These are phyloP conservation scores for Trypoxylon attenuatum DNA, from an alignment of 2,888 invertebrate genomes.

Conservation along the genomic window DNA sequence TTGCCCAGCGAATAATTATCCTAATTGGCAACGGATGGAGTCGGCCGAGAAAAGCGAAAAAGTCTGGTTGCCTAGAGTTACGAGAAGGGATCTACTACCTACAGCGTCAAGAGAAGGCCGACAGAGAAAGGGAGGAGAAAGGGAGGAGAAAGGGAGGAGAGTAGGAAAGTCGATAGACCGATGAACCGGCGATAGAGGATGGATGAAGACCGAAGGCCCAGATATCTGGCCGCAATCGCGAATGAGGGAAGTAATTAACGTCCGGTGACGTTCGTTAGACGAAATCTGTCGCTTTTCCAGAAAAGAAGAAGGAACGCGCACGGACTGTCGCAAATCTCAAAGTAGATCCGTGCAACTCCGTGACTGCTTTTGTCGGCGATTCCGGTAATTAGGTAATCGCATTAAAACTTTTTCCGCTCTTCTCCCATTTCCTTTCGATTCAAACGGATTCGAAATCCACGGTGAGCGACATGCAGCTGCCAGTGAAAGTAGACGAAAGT, in stretches of 20 bases:
- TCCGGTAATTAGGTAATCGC: constrained; percentile 62
- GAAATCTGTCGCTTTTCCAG: constrained; percentile 49
- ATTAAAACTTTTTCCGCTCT: constrained; percentile 33
- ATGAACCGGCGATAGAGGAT: neutral
- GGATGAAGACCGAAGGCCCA: neutral
- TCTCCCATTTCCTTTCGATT: neutral
- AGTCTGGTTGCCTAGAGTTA: neutral
- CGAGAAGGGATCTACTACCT: neutral
- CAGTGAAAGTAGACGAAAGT: neutral
- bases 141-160: neutral
- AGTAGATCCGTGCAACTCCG: neutral
- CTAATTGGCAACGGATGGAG: constrained; percentile 33
- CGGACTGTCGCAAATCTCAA: neutral
- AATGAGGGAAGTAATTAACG: constrained; percentile 59
- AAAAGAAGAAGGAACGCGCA: constrained; percentile 4
- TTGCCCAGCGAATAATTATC: constrained; percentile 29
- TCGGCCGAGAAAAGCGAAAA: constrained; percentile 10
- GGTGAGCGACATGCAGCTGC: constrained; percentile 3
- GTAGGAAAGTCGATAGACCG: neutral
- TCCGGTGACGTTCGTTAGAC: constrained; percentile 58
- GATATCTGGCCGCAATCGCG: constrained; percentile 16
- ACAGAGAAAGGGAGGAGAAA: neutral
- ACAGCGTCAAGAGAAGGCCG: neutral
- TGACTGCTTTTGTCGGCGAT: constrained; percentile 40
- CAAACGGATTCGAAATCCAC: neutral